Conservation (phyloP, 2,113 vertebrate genomes). For the Cariama cristata region DNA sequence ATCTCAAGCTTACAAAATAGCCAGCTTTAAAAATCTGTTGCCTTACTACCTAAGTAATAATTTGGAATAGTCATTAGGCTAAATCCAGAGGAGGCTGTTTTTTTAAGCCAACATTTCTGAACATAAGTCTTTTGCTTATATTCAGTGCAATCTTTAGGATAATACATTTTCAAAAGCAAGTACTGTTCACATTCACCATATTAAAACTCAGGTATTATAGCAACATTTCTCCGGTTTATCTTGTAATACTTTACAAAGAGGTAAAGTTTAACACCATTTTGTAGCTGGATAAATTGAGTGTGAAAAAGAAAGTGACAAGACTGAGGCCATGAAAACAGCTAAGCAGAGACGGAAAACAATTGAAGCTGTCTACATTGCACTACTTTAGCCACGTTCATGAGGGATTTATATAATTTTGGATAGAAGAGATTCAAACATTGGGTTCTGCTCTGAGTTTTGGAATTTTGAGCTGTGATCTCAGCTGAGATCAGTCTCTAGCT, state of each 20-base stretch:
- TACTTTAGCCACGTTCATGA: not conserved
- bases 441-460: not conserved
- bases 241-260: not conserved
- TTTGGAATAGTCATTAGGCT: not conserved
- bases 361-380: not conserved
- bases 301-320: not conserved
- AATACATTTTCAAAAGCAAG: not conserved
- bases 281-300: not conserved
- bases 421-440: not conserved
- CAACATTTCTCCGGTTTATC: not conserved
- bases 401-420: not conserved
- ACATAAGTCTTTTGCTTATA: not conserved
- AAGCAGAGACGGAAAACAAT: not conserved
- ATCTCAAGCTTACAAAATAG: not conserved
- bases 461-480: not conserved
- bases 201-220: not conserved
- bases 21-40: not conserved
- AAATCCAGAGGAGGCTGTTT: not conserved
- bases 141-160: not conserved
- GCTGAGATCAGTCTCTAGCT: not conserved
- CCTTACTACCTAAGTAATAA: not conserved
- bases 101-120: not conserved
- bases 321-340: not conserved
- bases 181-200: fast-evolving
- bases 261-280: not conserved